Evolutionary conservation across 1,140 invertebrate species (phyloP).

Genomic region (Drosophila nebulosa): DNA sequence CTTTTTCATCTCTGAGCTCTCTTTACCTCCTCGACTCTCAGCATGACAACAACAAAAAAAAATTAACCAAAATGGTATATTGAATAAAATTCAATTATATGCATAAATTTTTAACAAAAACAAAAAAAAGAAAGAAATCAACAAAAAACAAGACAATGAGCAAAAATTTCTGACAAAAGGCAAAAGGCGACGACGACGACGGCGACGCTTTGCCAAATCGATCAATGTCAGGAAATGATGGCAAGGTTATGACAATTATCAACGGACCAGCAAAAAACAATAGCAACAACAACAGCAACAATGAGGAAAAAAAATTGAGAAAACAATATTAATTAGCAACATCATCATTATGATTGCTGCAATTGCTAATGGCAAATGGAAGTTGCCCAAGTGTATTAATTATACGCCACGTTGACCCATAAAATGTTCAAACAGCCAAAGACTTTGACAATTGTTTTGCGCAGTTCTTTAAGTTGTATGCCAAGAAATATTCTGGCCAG

Average conservation of each 20-base stretch:
- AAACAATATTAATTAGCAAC: conserved; percentile 38
- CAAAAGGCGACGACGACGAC: too few species aligned
- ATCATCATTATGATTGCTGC: conserved; percentile 32
- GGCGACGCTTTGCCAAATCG: conserved; percentile 59
- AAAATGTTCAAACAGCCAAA: conserved; percentile 40
- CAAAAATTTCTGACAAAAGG: conserved; percentile 11
- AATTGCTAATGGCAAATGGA: conserved; percentile 70
- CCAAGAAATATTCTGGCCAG: neutral
- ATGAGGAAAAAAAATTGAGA: conserved; percentile 9
- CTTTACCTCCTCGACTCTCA: conserved; percentile 32
- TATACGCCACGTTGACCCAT: conserved; percentile 77
- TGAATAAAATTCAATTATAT: conserved; percentile 60
- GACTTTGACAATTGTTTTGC: conserved; percentile 55
- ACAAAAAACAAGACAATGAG: conserved; percentile 6
- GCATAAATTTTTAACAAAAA: conserved; percentile 34
- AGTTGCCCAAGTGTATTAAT: conserved; percentile 76
- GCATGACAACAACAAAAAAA: conserved; percentile 61
- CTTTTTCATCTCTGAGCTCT: neutral
- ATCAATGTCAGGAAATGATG: conserved; percentile 79
- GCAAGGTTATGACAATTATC: conserved; percentile 75
- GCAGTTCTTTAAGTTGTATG: conserved; percentile 8
- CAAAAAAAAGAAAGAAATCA: conserved; percentile 17
- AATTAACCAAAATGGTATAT: conserved; percentile 1
- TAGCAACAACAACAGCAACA: conserved; percentile 5
- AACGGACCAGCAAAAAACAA: conserved; percentile 22